Evolutionary conservation across 2,797 vertebrate species (phyloP).

Genomic region (Platalea minor): DNA sequence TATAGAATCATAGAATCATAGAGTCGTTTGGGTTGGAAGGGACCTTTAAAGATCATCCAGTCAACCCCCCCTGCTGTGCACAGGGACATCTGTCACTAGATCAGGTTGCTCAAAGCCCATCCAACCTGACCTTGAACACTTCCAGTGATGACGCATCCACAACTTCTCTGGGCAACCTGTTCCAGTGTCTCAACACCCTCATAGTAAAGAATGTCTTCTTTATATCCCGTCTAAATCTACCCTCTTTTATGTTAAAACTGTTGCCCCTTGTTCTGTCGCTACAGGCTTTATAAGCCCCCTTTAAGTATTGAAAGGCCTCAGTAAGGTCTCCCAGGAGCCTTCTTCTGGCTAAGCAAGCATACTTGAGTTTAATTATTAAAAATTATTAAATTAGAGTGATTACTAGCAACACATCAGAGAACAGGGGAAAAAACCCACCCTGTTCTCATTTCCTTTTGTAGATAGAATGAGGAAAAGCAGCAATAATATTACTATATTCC

Average conservation of each 20-base stretch:
- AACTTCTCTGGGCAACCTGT: neutral
- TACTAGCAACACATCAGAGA: neutral
- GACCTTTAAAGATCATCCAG: neutral
- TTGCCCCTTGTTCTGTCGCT: neutral
- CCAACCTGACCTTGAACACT: neutral
- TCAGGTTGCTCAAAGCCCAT: neutral
- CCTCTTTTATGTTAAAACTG: neutral
- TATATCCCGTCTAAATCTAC: neutral
- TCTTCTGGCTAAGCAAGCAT: neutral
- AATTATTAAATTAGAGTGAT: neutral
- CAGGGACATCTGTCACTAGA: neutral
- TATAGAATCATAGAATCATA: neutral
- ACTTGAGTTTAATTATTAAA: neutral
- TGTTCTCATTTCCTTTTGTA: neutral
- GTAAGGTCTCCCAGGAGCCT: neutral
- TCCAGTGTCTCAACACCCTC: neutral
- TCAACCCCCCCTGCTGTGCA: rapidly evolving
- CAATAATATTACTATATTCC: neutral
- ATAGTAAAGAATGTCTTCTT: neutral
- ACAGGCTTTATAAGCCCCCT: neutral
- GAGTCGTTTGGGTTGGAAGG: neutral
- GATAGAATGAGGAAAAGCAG: neutral
- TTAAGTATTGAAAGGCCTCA: neutral
- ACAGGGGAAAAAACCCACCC: rapidly evolving
- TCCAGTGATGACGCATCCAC: neutral